Evolutionary conservation across 2,797 vertebrate species (phyloP).

Genomic region (Chaunax sp.): DNA sequence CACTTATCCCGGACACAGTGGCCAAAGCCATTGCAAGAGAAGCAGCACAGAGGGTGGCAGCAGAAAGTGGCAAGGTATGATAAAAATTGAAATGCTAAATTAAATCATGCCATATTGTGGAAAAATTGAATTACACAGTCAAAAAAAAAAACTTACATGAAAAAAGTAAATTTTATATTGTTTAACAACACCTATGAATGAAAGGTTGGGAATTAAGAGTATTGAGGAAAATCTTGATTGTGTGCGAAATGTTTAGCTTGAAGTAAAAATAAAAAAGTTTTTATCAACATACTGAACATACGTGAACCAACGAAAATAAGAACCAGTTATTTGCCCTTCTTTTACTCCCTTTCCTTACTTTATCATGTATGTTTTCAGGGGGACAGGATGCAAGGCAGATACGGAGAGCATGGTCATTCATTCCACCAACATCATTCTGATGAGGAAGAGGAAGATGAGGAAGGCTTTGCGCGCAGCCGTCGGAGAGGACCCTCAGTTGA

Average conservation of each 20-base stretch:
- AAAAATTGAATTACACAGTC: background rate
- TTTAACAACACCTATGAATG: background rate
- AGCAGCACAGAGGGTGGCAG: constrained; percentile 92
- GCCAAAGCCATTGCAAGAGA: constrained; percentile 97
- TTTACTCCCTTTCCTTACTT: too few relatives aligned
- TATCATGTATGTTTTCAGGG: constrained; percentile 74
- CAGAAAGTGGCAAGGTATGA: constrained; percentile 90
- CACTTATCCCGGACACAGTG: constrained; percentile 90
- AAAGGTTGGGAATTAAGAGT: background rate
- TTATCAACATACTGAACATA: background rate
- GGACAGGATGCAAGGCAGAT: constrained; percentile 86
- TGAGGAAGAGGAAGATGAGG: constrained; percentile 92
- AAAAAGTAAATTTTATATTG: too few relatives aligned
- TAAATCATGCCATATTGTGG: too few relatives aligned
- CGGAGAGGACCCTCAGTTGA: constrained; percentile 92
- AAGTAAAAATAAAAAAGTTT: too few relatives aligned
- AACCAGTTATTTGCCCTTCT: too few relatives aligned
- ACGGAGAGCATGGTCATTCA: constrained; percentile 83
- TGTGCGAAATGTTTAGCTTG: too few relatives aligned
- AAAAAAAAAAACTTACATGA: too few relatives aligned
- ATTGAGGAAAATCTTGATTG: rapidly evolving
- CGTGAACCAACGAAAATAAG: background rate
- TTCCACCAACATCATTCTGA: constrained; percentile 90
- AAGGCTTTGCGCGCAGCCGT: constrained; percentile 85
- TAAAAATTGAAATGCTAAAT: too few relatives aligned